phyloP scores from a whole-genome alignment of 2,797 vertebrate species.

The Sebastolobus altivelis region DNA sequence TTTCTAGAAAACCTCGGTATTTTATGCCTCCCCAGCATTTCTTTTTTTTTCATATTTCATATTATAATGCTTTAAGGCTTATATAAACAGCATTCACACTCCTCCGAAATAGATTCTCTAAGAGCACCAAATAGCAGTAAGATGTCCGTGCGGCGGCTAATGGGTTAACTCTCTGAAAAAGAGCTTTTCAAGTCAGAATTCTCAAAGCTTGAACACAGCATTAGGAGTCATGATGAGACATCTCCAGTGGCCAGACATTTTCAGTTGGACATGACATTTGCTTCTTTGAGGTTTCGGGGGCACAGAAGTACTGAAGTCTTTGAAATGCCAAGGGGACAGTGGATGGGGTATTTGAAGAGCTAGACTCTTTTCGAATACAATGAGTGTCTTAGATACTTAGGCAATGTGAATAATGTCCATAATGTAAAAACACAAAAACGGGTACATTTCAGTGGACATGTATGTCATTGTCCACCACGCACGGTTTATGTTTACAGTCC shows the following conservation, averaged over 20 bases:
- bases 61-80: conserved; percentile 21
- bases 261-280: conserved; percentile 75
- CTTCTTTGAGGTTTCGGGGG: conserved; percentile 67
- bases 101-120: conserved; percentile 10
- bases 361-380: conserved; percentile 47
- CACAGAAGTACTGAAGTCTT: conserved; percentile 60
- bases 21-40: conserved; percentile 16
- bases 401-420: conserved; percentile 8
- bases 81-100: background rate
- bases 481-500: conserved; percentile 9
- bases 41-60: conserved; percentile 34
- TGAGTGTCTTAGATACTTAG: background rate
- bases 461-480: background rate
- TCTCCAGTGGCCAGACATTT: conserved; percentile 73
- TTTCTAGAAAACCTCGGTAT: conserved; percentile 19
- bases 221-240: conserved; percentile 60
- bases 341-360: conserved; percentile 45
- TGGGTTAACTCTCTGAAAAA: conserved; percentile 32
- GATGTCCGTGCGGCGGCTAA: background rate
- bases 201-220: conserved; percentile 48
- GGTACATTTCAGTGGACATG: background rate
- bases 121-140: conserved; percentile 19
- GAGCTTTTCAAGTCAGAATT: conserved; percentile 39
- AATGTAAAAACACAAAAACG: conserved; percentile 1
- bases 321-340: conserved; percentile 60